phyloP scores from a whole-genome alignment of 2,888 invertebrate species.

The Carpatolechia fugitivella region DNA sequence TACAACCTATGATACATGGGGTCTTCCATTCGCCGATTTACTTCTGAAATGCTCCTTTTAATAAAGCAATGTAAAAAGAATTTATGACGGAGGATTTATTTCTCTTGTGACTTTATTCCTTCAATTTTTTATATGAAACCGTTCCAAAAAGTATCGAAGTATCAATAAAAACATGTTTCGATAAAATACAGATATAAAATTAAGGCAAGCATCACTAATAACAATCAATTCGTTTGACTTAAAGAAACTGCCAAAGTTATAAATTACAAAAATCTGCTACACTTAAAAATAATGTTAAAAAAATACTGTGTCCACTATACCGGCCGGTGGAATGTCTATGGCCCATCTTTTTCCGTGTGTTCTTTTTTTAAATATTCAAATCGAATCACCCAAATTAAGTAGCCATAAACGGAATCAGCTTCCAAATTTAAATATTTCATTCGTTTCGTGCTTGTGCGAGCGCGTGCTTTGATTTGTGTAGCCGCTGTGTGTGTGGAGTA shows the following conservation, averaged over 20 bases:
- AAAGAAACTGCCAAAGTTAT: constrained; percentile 24
- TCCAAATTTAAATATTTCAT: constrained; percentile 80
- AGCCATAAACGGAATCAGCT: constrained; percentile 80
- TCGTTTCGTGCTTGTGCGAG: constrained; percentile 64
- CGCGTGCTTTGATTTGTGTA: constrained; percentile 70
- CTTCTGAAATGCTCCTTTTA: constrained; percentile 17
- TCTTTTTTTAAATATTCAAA: constrained; percentile 74
- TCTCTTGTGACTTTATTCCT: not conserved
- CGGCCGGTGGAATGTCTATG: constrained; percentile 62
- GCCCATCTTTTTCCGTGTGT: constrained; percentile 54
- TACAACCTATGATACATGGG: constrained; percentile 19
- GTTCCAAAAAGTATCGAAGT: not conserved
- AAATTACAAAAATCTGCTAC: constrained; percentile 38
- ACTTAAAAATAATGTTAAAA: constrained; percentile 26
- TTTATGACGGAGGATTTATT: not conserved
- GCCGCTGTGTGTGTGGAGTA: constrained; percentile 45
- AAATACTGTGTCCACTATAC: constrained; percentile 24
- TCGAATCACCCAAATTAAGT: constrained; percentile 80
- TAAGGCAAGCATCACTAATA: constrained; percentile 20
- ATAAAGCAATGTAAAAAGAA: constrained; percentile 21
- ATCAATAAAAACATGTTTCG: not conserved
- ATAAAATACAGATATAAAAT: constrained; percentile 9
- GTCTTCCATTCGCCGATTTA: constrained; percentile 11
- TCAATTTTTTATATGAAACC: not conserved
- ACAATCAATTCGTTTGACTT: constrained; percentile 31